A percentile compares a stretch with the other conserved stretches of the same genome.
phyloP scores from a whole-genome alignment of 2,113 vertebrate species.

The Pseudorasbora parva region DNA sequence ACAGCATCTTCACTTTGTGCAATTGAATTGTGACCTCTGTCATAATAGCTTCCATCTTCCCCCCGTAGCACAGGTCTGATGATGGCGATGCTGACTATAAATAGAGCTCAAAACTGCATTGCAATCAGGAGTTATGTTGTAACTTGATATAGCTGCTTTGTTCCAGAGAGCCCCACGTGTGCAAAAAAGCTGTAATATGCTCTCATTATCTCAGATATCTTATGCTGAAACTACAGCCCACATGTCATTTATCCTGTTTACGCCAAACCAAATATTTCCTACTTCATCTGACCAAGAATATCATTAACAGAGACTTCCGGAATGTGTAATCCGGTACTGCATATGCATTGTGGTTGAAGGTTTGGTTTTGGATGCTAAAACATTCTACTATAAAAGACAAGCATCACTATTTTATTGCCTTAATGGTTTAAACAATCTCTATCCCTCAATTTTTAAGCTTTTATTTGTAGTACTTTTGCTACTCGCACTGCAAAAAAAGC shows the following conservation, averaged over 20 bases:
- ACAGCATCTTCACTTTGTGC: slow-evolving; percentile 7
- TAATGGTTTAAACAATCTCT: not conserved
- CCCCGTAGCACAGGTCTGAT: not conserved
- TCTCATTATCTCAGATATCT: slow-evolving; percentile 53
- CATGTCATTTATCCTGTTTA: slow-evolving; percentile 19
- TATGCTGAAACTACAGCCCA: not conserved
- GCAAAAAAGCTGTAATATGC: slow-evolving; percentile 61
- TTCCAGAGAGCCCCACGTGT: slow-evolving; percentile 50
- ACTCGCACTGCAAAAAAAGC: too few relatives aligned
- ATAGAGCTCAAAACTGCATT: slow-evolving; percentile 57
- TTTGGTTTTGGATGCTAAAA: not conserved
- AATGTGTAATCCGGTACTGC: not conserved
- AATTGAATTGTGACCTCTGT: slow-evolving; percentile 30
- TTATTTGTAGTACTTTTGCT: not conserved
- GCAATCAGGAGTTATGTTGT: slow-evolving; percentile 64
- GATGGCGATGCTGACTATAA: slow-evolving; percentile 51
- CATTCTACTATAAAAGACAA: not conserved
- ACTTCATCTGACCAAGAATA: not conserved
- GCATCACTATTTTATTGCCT: not conserved
- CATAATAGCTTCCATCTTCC: not conserved
- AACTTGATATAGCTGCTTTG: slow-evolving; percentile 58
- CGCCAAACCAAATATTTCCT: not conserved
- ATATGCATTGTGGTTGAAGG: slow-evolving; percentile 14
- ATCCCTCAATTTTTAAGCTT: not conserved
- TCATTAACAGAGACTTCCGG: not conserved